Base-by-base conservation (phyloP, 2,888 invertebrate genomes). In the Eupithecia pulchellata region DNA sequence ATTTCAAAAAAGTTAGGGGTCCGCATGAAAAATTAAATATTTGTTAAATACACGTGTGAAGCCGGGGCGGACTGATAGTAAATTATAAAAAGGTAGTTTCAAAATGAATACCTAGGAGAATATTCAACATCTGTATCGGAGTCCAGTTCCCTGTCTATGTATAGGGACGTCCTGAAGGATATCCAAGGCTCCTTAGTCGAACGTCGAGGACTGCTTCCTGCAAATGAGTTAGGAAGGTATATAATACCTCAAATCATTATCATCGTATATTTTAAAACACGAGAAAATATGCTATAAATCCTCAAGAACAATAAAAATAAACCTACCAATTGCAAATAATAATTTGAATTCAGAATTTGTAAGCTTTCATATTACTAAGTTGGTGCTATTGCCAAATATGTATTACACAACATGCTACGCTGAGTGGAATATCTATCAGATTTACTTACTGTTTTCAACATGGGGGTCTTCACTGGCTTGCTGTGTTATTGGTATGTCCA, bases 81-180 rank as follows among this genome's bases (percentile, higher is more conserved):
- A 47, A 47, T 47, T 20, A 20, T 9, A 47, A 20, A 47, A 47
- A n/a, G 42, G 57, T 57, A 29, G n/a, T n/a, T 30, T 11, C n/a
- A 60, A 30, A 32, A 30, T 20, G 5, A 58, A 32, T 69, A 73
- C 93, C 92, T 91, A 55, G 87, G 81, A 65, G 74, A 79, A 65
- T 81, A 74, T 81, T 93, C 94, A 5, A 94, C 94, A 64, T 94
- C 94, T 0, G 93, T 94, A 72, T 94, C 94, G 0, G 93, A 92
- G 69, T 94, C 90, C 71, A 89, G 64, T 63, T 91, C 90, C 79
- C 90, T 84, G 47, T 91, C 85, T 34, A 94, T 84, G 60, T 80
- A 75, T 13, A 94, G 79, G 55, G 87, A 84, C 76, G 89, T 90
- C 75, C 91, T 86, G 68, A 81, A 81, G 2, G 93, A 90, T 29